Percentiles rank a stretch among this genome's conserved stretches.
phyloP scores from a whole-genome alignment of 2,113 vertebrate genomes.

The Equus przewalskii region DNA sequence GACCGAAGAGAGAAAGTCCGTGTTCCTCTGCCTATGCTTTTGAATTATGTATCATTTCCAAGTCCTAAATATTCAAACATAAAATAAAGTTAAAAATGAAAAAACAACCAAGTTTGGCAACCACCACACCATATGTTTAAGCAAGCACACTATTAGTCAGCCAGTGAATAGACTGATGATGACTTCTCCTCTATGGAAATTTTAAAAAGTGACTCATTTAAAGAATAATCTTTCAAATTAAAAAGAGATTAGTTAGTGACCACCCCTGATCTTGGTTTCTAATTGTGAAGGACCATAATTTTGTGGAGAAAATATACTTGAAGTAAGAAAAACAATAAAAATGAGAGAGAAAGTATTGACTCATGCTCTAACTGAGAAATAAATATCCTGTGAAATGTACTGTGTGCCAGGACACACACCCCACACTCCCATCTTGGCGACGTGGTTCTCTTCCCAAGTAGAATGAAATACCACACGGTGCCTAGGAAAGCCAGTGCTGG shows the following conservation, averaged over 20 bases:
- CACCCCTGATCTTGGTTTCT: background rate
- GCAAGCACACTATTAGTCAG: background rate
- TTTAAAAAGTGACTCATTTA: background rate
- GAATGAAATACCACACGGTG: constrained; percentile 60
- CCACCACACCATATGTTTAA: background rate
- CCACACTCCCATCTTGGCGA: background rate
- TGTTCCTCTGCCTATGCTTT: background rate
- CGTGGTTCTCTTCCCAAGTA: constrained; percentile 34
- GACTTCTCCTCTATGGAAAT: background rate
- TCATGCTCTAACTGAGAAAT: background rate
- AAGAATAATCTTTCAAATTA: background rate
- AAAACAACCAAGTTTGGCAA: background rate
- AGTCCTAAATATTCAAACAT: background rate
- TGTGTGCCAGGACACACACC: background rate
- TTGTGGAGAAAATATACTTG: background rate
- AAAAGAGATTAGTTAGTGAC: background rate
- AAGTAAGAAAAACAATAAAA: background rate
- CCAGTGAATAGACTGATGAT: background rate
- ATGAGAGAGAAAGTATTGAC: background rate
- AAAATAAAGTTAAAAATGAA: background rate
- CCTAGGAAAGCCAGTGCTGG: constrained; percentile 73
- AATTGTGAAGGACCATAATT: background rate
- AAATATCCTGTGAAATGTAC: background rate
- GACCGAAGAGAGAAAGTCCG: background rate
- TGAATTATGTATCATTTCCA: background rate